phyloP scores from a whole-genome alignment of 2,888 invertebrate genomes.

The Lutraria lutraria region DNA sequence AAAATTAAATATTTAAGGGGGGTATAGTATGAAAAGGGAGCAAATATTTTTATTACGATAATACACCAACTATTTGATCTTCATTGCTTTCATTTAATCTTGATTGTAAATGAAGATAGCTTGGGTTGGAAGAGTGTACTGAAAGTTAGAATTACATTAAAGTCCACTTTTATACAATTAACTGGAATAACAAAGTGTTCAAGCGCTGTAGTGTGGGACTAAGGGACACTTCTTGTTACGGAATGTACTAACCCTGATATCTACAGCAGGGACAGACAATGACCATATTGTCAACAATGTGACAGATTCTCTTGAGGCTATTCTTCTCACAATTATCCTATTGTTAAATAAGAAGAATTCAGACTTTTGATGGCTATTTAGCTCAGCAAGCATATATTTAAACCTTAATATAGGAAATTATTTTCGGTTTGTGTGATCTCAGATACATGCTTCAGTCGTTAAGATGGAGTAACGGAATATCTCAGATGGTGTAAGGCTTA shows the following conservation, averaged over 20 bases:
- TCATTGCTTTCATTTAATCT: conserved; percentile 16
- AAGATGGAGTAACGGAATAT: not conserved
- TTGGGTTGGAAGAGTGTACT: conserved; percentile 26
- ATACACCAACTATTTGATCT: conserved; percentile 52
- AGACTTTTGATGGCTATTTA: conserved; percentile 16
- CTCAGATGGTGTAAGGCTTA: not conserved
- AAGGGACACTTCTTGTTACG: not conserved
- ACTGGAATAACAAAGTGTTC: conserved; percentile 18
- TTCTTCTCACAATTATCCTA: not conserved
- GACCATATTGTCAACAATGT: not conserved
- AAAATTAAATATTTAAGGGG: conserved; percentile 41
- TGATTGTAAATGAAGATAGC: conserved; percentile 32
- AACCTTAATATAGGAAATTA: not conserved
- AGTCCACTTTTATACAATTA: conserved; percentile 22
- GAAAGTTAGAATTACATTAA: conserved; percentile 32
- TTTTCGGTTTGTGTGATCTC: not conserved
- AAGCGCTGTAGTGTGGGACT: not conserved
- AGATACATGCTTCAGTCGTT: not conserved
- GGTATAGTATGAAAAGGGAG: conserved; percentile 39
- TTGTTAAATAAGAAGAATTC: conserved; percentile 8
- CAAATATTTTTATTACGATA: conserved; percentile 55
- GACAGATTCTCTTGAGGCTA: conserved; percentile 3
- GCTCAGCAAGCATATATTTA: not conserved
- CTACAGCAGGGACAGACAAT: not conserved
- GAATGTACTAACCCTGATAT: not conserved